phyloP scores from a whole-genome alignment of 2,113 vertebrate species.

The Petaurus breviceps region DNA sequence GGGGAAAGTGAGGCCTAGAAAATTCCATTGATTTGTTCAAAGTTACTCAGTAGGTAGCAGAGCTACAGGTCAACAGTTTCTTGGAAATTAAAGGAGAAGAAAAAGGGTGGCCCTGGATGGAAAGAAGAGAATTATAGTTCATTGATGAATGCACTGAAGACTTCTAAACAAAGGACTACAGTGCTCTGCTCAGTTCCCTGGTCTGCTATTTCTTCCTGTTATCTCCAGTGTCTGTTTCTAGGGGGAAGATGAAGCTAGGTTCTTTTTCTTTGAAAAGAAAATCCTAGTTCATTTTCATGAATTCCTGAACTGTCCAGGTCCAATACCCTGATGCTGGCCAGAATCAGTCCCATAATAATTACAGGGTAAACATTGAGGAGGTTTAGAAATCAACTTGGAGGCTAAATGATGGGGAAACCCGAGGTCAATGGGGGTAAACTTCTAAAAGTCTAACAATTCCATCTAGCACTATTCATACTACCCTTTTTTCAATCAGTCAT shows the following conservation, averaged over 20 bases:
- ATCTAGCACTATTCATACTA: background rate
- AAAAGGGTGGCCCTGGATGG: background rate
- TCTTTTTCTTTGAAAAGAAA: conserved; percentile 13
- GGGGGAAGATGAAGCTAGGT: fast-evolving
- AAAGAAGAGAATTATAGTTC: background rate
- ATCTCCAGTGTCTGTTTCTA: background rate
- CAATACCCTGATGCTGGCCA: background rate
- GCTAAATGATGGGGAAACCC: background rate
- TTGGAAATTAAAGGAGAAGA: background rate
- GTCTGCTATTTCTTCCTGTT: background rate
- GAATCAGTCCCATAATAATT: background rate
- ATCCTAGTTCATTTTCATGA: background rate
- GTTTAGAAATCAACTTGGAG: background rate
- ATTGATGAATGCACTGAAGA: fast-evolving
- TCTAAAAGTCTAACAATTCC: background rate
- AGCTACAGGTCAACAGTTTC: background rate
- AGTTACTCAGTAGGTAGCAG: background rate
- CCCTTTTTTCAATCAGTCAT: background rate
- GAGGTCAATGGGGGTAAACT: background rate
- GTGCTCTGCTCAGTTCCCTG: background rate
- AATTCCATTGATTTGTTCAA: background rate
- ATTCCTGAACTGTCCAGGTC: background rate
- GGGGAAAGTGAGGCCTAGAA: background rate
- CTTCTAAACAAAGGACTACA: background rate
- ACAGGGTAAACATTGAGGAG: background rate